Base-by-base conservation (phyloP, 1,140 invertebrate species). In the Drosophila asahinai region DNA sequence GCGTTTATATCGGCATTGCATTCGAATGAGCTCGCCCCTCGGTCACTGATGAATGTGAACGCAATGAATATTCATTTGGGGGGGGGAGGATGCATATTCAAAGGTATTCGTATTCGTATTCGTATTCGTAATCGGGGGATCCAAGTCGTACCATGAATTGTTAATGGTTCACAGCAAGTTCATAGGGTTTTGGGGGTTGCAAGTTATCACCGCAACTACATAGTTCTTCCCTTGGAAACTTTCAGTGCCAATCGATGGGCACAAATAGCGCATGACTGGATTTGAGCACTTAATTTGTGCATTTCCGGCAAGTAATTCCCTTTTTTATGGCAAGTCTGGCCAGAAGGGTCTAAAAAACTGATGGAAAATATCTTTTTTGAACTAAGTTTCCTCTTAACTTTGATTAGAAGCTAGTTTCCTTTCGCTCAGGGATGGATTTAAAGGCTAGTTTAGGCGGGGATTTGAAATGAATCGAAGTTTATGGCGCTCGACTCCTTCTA, bases 401-500 rank as follows among this genome's bases (percentile, higher is more conserved):
- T 33, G 6, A 30, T n/a, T 27, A 3, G 1, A 30, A 9, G 5
- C 2, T 12, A 2, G 2, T 8, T 48, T 0, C 2, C 12, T 52
- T 22, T 54, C 27, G 1, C 2, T 52, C 30, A 40, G 33, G 40
- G 33, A 1, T 30, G 2, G 5, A 11, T 11, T 57, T 40, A 65
- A 59, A 43, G 14, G 5, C 12, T 9, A 17, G 15, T 30, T 17
- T 6, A 36, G 30, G 12, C 30, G n/a, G 12, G 43, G 4, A 25
- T 19, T 33, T 64, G 19, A 48, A 64, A 36, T 27, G 17, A 67
- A 64, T 64, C 59, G 43, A 67, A 45, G 59, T 25, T 65, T 45
- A 62, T 61, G 17, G 38, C 25, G 9, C 36, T 15, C 12, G 27
- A 6, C 19, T 15, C 14, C 22, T 9, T 58, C 25, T 60, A 59